Conservation (phyloP, 2,113 vertebrate species). For the Rhabdornis inornatus region DNA sequence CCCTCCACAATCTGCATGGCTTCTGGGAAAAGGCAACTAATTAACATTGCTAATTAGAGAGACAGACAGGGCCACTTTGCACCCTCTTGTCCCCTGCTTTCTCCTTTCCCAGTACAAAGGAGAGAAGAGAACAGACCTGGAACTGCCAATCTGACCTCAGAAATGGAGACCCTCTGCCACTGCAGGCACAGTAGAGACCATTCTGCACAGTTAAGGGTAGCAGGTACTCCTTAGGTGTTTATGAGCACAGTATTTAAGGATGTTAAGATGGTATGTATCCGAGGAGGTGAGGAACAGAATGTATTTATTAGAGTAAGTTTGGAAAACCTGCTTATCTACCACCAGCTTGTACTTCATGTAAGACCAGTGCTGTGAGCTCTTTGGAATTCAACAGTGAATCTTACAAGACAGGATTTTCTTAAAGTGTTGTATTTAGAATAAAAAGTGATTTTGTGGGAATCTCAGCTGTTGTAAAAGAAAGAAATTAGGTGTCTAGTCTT, state of each 20-base stretch:
- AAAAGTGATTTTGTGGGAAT: neutral
- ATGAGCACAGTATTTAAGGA: neutral
- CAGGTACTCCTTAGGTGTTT: neutral
- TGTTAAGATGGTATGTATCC: neutral
- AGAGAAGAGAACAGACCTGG: neutral
- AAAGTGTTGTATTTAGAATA: neutral
- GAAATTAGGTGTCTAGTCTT: neutral
- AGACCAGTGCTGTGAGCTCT: neutral
- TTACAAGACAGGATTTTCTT: neutral
- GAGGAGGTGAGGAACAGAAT: neutral
- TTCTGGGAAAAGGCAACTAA: neutral
- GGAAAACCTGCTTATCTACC: neutral
- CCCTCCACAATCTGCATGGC: neutral
- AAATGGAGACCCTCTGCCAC: neutral
- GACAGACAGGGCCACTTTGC: neutral
- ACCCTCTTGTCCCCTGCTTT: neutral
- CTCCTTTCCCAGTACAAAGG: neutral
- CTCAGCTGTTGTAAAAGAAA: neutral
- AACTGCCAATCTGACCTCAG: neutral
- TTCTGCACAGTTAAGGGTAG: neutral
- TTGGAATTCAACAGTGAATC: neutral
- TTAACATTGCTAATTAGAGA: neutral
- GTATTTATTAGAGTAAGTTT: neutral
- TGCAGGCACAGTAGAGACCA: neutral
- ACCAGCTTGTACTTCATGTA: neutral